phyloP scores from a whole-genome alignment of 2,888 invertebrate genomes.

The Blastobasis adustella region DNA sequence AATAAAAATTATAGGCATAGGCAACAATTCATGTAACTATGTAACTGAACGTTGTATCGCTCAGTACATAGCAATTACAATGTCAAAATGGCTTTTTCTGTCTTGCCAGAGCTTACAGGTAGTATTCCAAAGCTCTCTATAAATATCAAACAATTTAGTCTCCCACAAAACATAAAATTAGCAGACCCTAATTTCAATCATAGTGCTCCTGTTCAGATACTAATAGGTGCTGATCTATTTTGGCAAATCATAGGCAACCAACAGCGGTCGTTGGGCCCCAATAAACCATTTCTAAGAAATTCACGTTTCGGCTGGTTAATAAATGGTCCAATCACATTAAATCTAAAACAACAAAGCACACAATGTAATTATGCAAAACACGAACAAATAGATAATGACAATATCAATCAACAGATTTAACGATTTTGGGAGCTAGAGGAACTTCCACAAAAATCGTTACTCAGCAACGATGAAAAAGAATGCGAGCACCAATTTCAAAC shows the following conservation, averaged over 20 bases:
- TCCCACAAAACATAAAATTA: not conserved
- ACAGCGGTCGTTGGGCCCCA: too few relatives aligned
- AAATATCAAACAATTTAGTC: not conserved
- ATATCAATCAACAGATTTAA: not conserved
- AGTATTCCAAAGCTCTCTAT: not conserved
- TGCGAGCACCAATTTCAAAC: not conserved
- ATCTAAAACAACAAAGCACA: not conserved
- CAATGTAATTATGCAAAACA: not conserved
- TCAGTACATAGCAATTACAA: not conserved
- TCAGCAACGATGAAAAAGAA: not conserved
- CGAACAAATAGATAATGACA: not conserved
- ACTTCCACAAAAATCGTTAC: too few relatives aligned
- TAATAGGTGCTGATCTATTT: too few relatives aligned
- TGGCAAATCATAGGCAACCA: too few relatives aligned
- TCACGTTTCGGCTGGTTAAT: not conserved
- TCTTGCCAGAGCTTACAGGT: not conserved
- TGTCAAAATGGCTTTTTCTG: not conserved
- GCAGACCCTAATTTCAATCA: too few relatives aligned
- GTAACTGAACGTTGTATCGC: not conserved
- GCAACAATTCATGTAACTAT: not conserved
- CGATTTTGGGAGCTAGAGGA: not conserved
- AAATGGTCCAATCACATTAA: not conserved
- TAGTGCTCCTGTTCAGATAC: too few relatives aligned
- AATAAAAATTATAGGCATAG: not conserved
- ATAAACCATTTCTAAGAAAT: not conserved